Percentiles rank a stretch among this genome's conserved stretches.
These are phyloP conservation scores for Enteromius radiatus DNA, from an alignment of 2,797 vertebrate genomes.

Conservation along the genomic window DNA sequence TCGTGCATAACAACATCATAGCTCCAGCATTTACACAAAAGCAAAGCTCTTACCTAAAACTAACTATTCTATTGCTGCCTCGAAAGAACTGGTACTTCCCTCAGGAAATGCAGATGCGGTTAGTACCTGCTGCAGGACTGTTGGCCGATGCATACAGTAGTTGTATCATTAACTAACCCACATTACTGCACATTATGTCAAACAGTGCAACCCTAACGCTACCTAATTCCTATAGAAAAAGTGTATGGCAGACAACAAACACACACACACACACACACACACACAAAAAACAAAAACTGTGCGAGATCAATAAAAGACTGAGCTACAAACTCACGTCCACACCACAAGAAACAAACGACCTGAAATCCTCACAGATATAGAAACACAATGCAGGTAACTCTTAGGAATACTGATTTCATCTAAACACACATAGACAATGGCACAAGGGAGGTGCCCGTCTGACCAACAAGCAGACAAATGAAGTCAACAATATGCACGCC, in stretches of 20 bases:
- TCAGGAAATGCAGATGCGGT: slow-evolving; percentile 28
- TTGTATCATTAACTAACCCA: slow-evolving; percentile 79
- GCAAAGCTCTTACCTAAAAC: neutral
- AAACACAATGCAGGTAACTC: slow-evolving; percentile 43
- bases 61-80: slow-evolving; percentile 19
- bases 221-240: neutral
- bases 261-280: neutral
- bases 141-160: slow-evolving; percentile 69
- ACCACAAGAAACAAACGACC: slow-evolving; percentile 59
- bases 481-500: slow-evolving; percentile 38
- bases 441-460: slow-evolving; percentile 30
- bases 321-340: neutral
- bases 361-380: slow-evolving; percentile 36
- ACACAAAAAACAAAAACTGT: neutral
- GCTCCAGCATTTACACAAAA: neutral
- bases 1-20: neutral
- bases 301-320: neutral
- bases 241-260: neutral
- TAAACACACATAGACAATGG: slow-evolving; percentile 50
- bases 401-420: slow-evolving; percentile 39
- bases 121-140: slow-evolving; percentile 15
- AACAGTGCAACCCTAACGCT: neutral
- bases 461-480: slow-evolving; percentile 57
- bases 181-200: slow-evolving; percentile 57
- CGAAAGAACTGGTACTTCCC: slow-evolving; percentile 25